Percentiles rank a stretch among this genome's conserved stretches.
phyloP scores from a whole-genome alignment of 1,140 invertebrate genomes.

The Apis dorsata region DNA sequence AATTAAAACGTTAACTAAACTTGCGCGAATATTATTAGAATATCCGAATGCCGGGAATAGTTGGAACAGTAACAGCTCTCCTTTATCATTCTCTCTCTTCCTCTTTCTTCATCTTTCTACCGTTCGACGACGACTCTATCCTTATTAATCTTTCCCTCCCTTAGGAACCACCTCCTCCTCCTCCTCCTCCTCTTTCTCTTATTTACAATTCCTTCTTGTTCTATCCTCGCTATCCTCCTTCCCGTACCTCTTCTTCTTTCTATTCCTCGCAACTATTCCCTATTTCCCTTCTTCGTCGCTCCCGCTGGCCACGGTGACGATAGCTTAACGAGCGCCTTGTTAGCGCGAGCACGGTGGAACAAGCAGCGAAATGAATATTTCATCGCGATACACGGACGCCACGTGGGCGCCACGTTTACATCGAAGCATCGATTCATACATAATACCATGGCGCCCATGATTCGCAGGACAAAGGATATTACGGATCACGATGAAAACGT shows the following conservation, averaged over 20 bases:
- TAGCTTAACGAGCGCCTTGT: conserved; percentile 56
- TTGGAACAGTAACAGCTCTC: conserved; percentile 25
- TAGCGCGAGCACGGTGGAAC: conserved; percentile 51
- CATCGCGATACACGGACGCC: conserved; percentile 45
- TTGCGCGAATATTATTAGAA: conserved; percentile 43
- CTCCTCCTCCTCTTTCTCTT: background rate
- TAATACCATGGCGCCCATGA: conserved; percentile 32
- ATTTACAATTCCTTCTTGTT: background rate
- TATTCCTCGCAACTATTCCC: too few species aligned
- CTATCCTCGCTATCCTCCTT: background rate
- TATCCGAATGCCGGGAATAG: conserved; percentile 35
- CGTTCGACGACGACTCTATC: background rate
- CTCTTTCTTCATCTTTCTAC: background rate
- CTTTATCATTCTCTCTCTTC: conserved; percentile 31
- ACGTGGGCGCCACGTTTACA: conserved; percentile 49
- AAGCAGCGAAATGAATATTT: conserved; percentile 56
- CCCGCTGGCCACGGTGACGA: conserved; percentile 41
- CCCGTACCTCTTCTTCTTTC: background rate
- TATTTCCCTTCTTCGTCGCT: background rate
- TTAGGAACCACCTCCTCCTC: background rate
- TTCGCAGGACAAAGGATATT: conserved; percentile 7
- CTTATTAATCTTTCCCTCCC: background rate
- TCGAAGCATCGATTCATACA: conserved; percentile 32
- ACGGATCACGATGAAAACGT: background rate
- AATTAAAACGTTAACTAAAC: conserved; percentile 48